Percentiles rank a stretch among this genome's conserved stretches.
phyloP scores from a whole-genome alignment of 2,888 invertebrate genomes.

The Anodontia alba region DNA sequence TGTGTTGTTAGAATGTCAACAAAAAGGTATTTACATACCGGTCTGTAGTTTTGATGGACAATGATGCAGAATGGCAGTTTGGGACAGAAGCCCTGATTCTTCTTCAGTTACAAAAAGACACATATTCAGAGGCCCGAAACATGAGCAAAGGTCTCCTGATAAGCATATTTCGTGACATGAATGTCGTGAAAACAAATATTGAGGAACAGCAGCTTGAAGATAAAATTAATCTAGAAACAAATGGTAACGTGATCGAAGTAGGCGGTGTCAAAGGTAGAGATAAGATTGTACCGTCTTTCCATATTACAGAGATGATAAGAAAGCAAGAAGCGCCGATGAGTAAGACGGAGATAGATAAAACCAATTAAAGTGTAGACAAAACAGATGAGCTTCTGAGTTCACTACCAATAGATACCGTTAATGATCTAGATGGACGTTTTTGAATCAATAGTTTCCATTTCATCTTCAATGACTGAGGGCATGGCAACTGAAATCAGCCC shows the following conservation, averaged over 20 bases:
- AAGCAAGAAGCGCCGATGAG: neutral
- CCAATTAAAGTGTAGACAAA: neutral
- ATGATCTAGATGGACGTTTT: no score
- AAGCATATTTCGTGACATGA: neutral
- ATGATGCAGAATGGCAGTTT: slow-evolving; percentile 31
- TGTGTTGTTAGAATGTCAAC: slow-evolving; percentile 21
- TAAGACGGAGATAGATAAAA: neutral
- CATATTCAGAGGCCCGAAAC: neutral
- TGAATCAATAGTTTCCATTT: no score
- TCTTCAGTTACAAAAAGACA: slow-evolving; percentile 43
- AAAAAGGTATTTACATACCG: slow-evolving; percentile 37
- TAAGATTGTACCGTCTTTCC: neutral
- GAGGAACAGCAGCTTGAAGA: neutral
- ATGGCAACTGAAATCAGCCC: no score
- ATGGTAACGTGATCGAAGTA: neutral
- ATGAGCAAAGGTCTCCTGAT: neutral
- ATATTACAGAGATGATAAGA: neutral
- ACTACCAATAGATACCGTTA: no score
- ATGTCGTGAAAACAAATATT: neutral
- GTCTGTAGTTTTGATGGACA: slow-evolving; percentile 52
- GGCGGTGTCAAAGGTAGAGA: neutral
- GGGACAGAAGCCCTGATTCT: slow-evolving; percentile 35
- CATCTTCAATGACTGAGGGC: no score
- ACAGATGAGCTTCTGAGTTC: neutral
- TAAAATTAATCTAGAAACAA: neutral